Percentiles rank a stretch among this genome's conserved stretches.
These are phyloP conservation scores for Archivesica marissinica DNA, from an alignment of 1,140 invertebrate species.

Conservation along the genomic window DNA sequence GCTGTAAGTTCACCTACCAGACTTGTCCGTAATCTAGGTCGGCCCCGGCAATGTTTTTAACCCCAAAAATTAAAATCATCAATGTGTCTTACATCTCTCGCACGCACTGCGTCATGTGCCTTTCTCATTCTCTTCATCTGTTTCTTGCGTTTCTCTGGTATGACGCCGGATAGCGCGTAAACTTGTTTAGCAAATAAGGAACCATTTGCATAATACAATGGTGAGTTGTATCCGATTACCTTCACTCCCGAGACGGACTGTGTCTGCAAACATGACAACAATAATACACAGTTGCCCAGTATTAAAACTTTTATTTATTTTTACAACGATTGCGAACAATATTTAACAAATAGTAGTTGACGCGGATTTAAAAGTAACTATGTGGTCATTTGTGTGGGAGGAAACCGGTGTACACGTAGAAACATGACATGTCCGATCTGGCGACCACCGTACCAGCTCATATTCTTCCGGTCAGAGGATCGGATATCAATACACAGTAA, in stretches of 20 bases:
- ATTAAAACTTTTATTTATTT: not conserved
- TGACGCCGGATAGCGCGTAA: conserved; percentile 40
- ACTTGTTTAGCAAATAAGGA: conserved; percentile 56
- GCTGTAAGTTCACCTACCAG: too few species aligned
- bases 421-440: too few species aligned
- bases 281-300: too few species aligned
- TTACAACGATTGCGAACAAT: too few species aligned
- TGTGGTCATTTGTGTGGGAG: too few species aligned
- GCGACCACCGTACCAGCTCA: too few species aligned
- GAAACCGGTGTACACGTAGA: too few species aligned
- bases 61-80: too few species aligned
- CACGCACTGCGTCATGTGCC: conserved; percentile 6
- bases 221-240: conserved; percentile 56
- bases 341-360: not conserved
- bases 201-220: conserved; percentile 64
- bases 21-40: too few species aligned
- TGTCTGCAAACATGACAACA: conserved; percentile 43
- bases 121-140: conserved; percentile 44
- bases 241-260: conserved; percentile 21
- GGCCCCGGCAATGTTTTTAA: too few species aligned
- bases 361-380: not conserved
- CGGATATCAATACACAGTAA: too few species aligned
- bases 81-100: conserved; percentile 65
- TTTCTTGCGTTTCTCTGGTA: conserved; percentile 60
- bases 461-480: too few species aligned